phyloP scores from a whole-genome alignment of 2,797 vertebrate species.

The Pithecia hirsuta region DNA sequence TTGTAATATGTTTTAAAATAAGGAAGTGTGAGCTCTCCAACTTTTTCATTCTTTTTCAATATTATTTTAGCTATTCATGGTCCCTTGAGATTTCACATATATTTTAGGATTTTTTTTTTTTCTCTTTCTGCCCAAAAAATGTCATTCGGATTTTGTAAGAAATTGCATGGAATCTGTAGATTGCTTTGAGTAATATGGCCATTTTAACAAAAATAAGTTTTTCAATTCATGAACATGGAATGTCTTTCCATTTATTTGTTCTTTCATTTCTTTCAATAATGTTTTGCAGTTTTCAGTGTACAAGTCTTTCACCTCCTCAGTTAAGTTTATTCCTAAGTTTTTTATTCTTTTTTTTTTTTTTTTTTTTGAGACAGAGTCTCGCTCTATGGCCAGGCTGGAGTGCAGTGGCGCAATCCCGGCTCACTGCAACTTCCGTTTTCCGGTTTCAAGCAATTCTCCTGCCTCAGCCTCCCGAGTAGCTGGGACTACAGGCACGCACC shows the following conservation, averaged over 20 bases:
- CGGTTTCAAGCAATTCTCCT: too few species aligned
- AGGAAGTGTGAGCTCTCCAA: not conserved
- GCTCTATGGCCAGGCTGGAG: too few species aligned
- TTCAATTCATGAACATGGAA: not conserved
- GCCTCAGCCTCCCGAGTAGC: too few species aligned
- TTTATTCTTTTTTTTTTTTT: too few species aligned
- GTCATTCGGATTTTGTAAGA: not conserved
- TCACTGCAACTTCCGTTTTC: too few species aligned
- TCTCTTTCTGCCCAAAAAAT: not conserved
- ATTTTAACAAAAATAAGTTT: not conserved
- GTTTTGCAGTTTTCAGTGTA: not conserved
- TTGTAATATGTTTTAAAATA: not conserved
- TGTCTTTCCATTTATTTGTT: not conserved
- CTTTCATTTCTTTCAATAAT: not conserved
- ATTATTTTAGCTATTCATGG: not conserved
- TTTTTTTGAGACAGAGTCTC: too few species aligned
- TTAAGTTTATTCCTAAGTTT: not conserved
- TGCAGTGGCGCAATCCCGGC: too few species aligned
- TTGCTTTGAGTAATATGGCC: not conserved
- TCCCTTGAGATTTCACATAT: not conserved
- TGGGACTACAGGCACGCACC: too few species aligned
- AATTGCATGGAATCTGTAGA: not conserved
- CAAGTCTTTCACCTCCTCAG: not conserved
- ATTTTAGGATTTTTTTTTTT: not conserved
- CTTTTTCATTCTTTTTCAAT: not conserved